These are phyloP conservation scores for Holcopasites calliopsidis DNA, from an alignment of 1,140 invertebrate species.

Conservation along the genomic window DNA sequence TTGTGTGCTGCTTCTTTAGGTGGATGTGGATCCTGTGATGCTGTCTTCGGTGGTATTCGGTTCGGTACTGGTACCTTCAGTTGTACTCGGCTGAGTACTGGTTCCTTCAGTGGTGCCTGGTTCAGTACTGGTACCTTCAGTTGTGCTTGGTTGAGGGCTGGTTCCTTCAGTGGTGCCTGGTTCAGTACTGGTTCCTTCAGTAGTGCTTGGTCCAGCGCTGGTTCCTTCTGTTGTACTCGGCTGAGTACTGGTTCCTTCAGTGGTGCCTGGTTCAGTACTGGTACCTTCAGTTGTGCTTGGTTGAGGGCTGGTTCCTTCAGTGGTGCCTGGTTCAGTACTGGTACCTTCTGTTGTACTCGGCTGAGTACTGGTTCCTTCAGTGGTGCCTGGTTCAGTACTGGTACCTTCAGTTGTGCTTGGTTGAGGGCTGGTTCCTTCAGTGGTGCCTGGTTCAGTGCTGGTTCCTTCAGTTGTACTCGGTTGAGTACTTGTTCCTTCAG, in stretches of 20 bases:
- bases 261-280: not conserved
- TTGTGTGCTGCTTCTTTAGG: not conserved
- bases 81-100: not conserved
- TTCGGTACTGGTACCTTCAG: not conserved
- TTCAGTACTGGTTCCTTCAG: not conserved
- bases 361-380: not conserved
- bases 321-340: not conserved
- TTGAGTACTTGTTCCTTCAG: too few relatives aligned
- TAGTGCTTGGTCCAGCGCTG: not conserved
- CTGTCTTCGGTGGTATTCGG: not conserved
- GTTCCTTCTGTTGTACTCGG: not conserved
- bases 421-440: not conserved
- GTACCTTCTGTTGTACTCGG: not conserved
- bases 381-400: not conserved
- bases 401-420: not conserved
- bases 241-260: too few relatives aligned
- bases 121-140: too few relatives aligned
- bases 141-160: too few relatives aligned
- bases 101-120: too few relatives aligned
- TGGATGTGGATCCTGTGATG: not conserved
- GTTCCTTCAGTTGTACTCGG: not conserved
- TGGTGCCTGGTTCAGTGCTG: not conserved
- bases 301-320: not conserved
- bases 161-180: not conserved
- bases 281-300: not conserved